Evolutionary conservation across 2,113 vertebrate genomes (phyloP).

Genomic region (Marmota monax): DNA sequence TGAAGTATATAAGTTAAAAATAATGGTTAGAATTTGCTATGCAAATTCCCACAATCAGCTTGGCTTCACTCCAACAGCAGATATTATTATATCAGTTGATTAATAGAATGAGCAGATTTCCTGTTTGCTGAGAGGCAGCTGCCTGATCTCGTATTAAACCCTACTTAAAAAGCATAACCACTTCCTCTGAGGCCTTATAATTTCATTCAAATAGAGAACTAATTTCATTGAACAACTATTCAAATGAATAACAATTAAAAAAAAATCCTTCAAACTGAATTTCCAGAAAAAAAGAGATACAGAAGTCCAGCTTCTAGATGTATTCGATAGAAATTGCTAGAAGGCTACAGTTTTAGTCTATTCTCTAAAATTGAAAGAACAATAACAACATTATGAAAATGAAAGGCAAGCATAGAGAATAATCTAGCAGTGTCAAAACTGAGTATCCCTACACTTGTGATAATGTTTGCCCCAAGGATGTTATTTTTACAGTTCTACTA

Average conservation of each 20-base stretch:
- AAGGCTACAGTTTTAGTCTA: not conserved
- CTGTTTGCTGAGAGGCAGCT: slow-evolving; percentile 66
- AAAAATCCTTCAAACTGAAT: slow-evolving; percentile 23
- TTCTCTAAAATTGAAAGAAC: slow-evolving; percentile 28
- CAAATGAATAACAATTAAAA: slow-evolving; percentile 7
- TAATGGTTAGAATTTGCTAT: slow-evolving; percentile 41
- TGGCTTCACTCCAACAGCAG: slow-evolving; percentile 39
- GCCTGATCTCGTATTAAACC: slow-evolving; percentile 54
- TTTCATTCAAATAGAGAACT: slow-evolving; percentile 66
- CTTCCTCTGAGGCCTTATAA: slow-evolving; percentile 62
- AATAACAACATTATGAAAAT: slow-evolving; percentile 20
- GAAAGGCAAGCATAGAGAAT: not conserved
- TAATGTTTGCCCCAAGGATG: not conserved
- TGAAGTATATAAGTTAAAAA: slow-evolving; percentile 46
- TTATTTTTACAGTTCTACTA: not conserved
- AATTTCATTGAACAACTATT: slow-evolving; percentile 33
- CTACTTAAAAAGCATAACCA: slow-evolving; percentile 53
- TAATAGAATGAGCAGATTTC: slow-evolving; percentile 54
- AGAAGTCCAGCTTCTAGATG: slow-evolving; percentile 12
- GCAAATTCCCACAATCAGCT: slow-evolving; percentile 60
- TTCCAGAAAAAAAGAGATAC: slow-evolving; percentile 2
- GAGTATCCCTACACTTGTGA: not conserved
- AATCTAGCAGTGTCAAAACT: not conserved
- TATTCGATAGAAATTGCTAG: slow-evolving; percentile 32
- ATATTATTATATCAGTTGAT: slow-evolving; percentile 14